Evolutionary conservation across 92 coral and sea anemone genomes (phyloP), one percentile per base, ranked within the genome.

Genomic region (Isaurus tuberculatus): DNA sequence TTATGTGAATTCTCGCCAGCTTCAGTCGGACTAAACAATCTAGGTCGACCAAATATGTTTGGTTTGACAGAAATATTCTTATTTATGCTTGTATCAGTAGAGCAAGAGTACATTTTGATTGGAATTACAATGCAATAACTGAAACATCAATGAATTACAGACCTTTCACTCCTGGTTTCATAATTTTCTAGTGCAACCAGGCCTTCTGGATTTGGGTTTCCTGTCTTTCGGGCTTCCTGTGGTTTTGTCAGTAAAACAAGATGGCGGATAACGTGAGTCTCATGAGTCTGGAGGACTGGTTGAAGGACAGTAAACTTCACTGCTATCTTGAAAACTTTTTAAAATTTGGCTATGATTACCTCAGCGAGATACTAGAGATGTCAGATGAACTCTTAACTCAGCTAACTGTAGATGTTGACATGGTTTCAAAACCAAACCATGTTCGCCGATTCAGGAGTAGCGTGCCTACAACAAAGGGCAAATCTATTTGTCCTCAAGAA

Each of bases 281-380:
- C 16, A 37, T 37, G 80, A 74, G 80, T 74, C 30, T 74, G 51
- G 80, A 65, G 80, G 44, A 70, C 70, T 70, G 85, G 89, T 65
- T 79, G 85, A 86, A 86, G 72, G 77, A 17, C 89, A 75, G 68
- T 72, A 86, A 44, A 46, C 89, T 74, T 37, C 51, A 74, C 65
- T 19, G 64, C 63, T 79, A 86, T 81, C 71, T 86, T 15, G 85
- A 86, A 17, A 86, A 86, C 71, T 69, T 79, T 68, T 64, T 29
- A 5, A 73, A 68, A 17, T 81, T 65, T 6, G 80, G 89, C n/a
- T 86, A 65, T 25, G 89, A 86, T 79, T 85, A 86, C 32, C 80
- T 86, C 36, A 81, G 81, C 64, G 81, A 71, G 61, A 71, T 67
- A 69, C 31, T 84, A n/a, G 48, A 74, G 14, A 63, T 84, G 61